A percentile compares a stretch with the other conserved stretches of the same genome.
phyloP scores from a whole-genome alignment of 2,113 vertebrate species.

The Bufo gargarizans region DNA sequence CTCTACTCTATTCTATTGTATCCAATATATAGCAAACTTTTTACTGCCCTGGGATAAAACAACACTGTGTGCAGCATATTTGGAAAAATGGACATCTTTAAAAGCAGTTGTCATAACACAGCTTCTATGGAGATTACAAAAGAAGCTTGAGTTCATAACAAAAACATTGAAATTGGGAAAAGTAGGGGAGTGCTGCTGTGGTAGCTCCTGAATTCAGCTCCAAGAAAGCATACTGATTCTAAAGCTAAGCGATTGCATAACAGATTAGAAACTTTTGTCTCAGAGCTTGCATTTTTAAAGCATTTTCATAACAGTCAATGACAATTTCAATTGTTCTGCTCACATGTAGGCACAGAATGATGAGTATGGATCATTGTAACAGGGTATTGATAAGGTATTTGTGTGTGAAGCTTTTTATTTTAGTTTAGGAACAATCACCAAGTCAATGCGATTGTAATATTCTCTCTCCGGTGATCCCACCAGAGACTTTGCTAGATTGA shows the following conservation, averaged over 20 bases:
- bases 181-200: neutral
- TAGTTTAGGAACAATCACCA: conserved; percentile 68
- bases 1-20: too few relatives aligned
- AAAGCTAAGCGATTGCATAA: conserved; percentile 2
- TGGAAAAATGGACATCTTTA: neutral
- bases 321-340: conserved; percentile 46
- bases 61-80: neutral
- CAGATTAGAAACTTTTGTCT: conserved; percentile 32
- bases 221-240: neutral
- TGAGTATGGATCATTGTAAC: conserved; percentile 53
- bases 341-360: conserved; percentile 41
- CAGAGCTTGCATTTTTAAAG: conserved; percentile 37
- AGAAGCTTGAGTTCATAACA: neutral
- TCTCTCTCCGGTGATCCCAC: conserved; percentile 71
- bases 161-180: neutral
- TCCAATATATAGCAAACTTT: neutral
- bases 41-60: neutral
- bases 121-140: neutral
- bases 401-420: conserved; percentile 44
- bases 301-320: conserved; percentile 45
- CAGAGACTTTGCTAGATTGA: conserved; percentile 79
- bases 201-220: conserved; percentile 2
- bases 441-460: conserved; percentile 75
- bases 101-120: neutral
- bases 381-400: conserved; percentile 62